These are phyloP conservation scores for Paramuricea clavata DNA, from an alignment of 92 coral and sea anemone species.

Conservation along the genomic window DNA sequence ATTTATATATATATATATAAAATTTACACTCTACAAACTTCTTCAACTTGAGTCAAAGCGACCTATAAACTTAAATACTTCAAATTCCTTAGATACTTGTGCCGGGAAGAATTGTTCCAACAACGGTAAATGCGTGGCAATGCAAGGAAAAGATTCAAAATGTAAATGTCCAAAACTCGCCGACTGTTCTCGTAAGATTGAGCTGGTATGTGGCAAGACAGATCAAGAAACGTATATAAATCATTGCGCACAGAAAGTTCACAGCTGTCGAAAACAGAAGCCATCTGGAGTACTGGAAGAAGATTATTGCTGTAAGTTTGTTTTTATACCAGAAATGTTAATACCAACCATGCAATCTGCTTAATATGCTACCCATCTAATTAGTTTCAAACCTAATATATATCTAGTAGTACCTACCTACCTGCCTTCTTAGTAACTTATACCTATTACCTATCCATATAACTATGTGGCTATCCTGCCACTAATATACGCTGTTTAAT, in stretches of 20 bases:
- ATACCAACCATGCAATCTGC: too few species aligned
- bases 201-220: slow-evolving; percentile 29
- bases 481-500: not conserved
- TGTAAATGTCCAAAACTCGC: slow-evolving; percentile 32
- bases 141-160: slow-evolving; percentile 12
- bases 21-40: too few species aligned
- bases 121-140: slow-evolving; percentile 59
- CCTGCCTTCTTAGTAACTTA: too few species aligned
- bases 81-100: slow-evolving; percentile 61
- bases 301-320: slow-evolving; percentile 35
- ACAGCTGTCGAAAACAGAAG: slow-evolving; percentile 33
- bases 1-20: too few species aligned
- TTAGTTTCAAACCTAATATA: too few species aligned
- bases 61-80: not conserved
- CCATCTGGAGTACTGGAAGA: slow-evolving; percentile 25
- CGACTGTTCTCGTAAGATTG: slow-evolving; percentile 44
- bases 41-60: too few species aligned
- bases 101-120: slow-evolving; percentile 64
- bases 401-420: too few species aligned
- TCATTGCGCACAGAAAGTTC: slow-evolving; percentile 40
- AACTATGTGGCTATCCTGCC: too few species aligned
- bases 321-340: too few species aligned
- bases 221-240: slow-evolving; percentile 31
- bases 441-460: too few species aligned
- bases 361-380: too few species aligned